Evolutionary conservation across 2,888 invertebrate species (phyloP).

Genomic region (Criorhina ranunculi): DNA sequence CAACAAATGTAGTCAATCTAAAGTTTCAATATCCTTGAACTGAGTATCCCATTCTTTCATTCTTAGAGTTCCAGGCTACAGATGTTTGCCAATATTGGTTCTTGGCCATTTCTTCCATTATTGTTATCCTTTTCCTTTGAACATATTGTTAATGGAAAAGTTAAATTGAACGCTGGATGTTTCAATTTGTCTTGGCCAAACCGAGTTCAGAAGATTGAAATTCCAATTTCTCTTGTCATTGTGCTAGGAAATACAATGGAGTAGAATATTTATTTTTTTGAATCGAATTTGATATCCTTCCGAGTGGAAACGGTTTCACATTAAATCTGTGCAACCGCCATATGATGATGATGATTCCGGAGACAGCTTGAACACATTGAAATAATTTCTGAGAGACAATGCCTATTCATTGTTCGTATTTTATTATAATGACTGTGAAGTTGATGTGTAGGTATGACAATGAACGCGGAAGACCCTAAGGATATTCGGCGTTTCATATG

Average conservation of each 20-base stretch:
- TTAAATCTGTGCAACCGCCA: constrained; percentile 8
- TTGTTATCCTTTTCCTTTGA: constrained; percentile 50
- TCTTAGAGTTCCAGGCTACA: constrained; percentile 4
- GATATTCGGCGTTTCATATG: neutral
- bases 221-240: neutral
- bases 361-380: neutral
- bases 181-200: constrained; percentile 62
- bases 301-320: constrained; percentile 1
- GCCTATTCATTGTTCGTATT: constrained; percentile 2
- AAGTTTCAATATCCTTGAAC: constrained; percentile 56
- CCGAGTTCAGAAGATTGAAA: constrained; percentile 23
- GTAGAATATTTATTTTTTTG: neutral
- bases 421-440: neutral
- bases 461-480: neutral
- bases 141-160: constrained; percentile 62
- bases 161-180: constrained; percentile 56
- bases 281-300: constrained; percentile 14
- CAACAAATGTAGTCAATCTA: constrained; percentile 51
- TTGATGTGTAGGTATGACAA: neutral
- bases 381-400: constrained; percentile 1
- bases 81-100: constrained; percentile 58
- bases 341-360: neutral
- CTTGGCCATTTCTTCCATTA: constrained; percentile 43
- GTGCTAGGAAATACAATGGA: constrained; percentile 8
- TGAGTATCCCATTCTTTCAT: neutral